A percentile compares a stretch with the other conserved stretches of the same genome.
Conservation (phyloP, 2,888 invertebrate genomes). For the Arrhopalites spinosus region DNA sequence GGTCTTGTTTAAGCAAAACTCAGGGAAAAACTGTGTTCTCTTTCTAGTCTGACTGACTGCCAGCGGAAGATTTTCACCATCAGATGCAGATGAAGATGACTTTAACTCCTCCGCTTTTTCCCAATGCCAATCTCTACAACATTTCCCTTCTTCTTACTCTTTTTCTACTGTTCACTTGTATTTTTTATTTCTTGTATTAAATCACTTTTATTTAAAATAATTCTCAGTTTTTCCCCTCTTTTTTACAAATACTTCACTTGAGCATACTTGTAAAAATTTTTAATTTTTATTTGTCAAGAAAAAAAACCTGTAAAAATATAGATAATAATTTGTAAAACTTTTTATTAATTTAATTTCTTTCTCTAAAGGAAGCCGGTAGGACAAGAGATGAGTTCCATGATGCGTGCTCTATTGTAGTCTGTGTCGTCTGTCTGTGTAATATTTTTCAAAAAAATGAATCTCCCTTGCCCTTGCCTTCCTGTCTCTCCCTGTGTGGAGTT, state of each 20-base stretch:
- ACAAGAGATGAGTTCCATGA: too few relatives aligned
- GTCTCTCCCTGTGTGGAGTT: neutral
- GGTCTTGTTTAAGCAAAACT: slow-evolving; percentile 3
- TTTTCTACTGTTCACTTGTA: neutral
- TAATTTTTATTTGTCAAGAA: too few relatives aligned
- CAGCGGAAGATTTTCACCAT: slow-evolving; percentile 9
- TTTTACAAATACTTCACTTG: too few relatives aligned
- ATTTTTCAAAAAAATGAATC: neutral
- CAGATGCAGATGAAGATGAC: neutral
- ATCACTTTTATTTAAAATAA: too few relatives aligned
- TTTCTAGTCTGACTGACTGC: slow-evolving; percentile 15
- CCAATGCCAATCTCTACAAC: slow-evolving; percentile 6
- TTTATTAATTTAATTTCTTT: too few relatives aligned
- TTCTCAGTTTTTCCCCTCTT: too few relatives aligned
- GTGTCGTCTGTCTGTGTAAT: too few relatives aligned
- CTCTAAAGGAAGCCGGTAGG: neutral
- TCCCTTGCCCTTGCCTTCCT: neutral
- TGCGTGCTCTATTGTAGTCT: too few relatives aligned
- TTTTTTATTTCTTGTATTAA: too few relatives aligned
- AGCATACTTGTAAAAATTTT: too few relatives aligned
- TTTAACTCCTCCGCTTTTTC: slow-evolving; percentile 19
- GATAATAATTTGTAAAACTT: too few relatives aligned
- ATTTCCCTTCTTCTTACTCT: neutral
- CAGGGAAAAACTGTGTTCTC: slow-evolving; percentile 14
- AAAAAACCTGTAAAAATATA: too few relatives aligned